Evolutionary conservation across 35 echinoderm and acorn worm genomes (phyloP).

Genomic region (Holothuria glaberrima): DNA sequence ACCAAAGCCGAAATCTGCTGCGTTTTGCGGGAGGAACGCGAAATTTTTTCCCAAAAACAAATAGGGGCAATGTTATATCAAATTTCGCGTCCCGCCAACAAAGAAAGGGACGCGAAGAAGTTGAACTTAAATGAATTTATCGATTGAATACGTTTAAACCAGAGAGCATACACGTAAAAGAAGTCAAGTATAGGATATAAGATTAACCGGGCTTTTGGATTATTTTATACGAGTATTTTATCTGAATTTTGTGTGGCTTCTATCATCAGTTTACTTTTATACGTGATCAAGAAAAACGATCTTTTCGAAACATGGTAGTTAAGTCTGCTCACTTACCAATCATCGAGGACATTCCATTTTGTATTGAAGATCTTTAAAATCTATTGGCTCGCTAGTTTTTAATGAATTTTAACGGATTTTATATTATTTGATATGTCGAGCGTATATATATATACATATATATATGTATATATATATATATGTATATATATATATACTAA

Average conservation of each 20-base stretch:
- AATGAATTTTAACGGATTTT: too few species aligned
- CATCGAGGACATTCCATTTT: neutral
- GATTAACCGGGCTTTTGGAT: neutral
- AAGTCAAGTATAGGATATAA: neutral
- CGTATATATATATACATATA: too few species aligned
- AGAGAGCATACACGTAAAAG: neutral
- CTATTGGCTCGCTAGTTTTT: neutral
- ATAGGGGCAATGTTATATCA: too few species aligned
- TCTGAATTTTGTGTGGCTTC: neutral
- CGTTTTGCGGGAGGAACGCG: too few species aligned
- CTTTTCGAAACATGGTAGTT: neutral
- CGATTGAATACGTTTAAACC: neutral
- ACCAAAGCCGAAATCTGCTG: neutral
- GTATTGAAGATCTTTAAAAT: neutral
- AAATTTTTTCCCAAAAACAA: too few species aligned
- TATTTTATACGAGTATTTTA: neutral
- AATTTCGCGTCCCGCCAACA: too few species aligned
- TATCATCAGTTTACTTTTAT: constrained; percentile 6
- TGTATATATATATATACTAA: too few species aligned
- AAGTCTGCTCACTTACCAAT: neutral
- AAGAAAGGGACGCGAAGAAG: too few species aligned
- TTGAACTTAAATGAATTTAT: too few species aligned
- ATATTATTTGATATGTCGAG: too few species aligned
- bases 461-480: too few species aligned
- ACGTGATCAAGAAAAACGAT: neutral